Evolutionary conservation across 2,113 vertebrate species (phyloP).

Genomic region (Embiotoca jacksoni): DNA sequence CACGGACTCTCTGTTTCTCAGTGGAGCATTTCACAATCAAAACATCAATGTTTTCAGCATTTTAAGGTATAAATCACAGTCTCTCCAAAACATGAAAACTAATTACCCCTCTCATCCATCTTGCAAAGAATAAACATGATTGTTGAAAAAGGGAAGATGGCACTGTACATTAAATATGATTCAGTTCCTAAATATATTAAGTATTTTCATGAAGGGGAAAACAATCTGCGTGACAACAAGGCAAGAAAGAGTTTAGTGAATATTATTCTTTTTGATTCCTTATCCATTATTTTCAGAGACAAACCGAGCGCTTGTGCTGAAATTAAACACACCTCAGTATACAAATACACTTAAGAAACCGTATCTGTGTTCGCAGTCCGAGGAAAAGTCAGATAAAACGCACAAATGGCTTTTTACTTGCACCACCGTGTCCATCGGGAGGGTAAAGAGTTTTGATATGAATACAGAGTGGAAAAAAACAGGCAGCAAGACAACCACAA

Average conservation of each 20-base stretch:
- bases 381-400: conserved; percentile 21
- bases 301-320: conserved; percentile 4
- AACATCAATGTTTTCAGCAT: not conserved
- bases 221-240: not conserved
- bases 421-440: conserved; percentile 47
- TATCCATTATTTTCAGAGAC: conserved; percentile 19
- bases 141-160: not conserved
- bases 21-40: conserved; percentile 9
- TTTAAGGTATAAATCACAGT: conserved; percentile 15
- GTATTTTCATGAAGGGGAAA: not conserved
- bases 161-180: conserved; percentile 15
- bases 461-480: conserved; percentile 65
- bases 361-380: conserved; percentile 6
- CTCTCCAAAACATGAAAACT: conserved; percentile 17
- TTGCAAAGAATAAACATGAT: conserved; percentile 4
- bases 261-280: not conserved
- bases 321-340: conserved; percentile 7
- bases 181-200: not conserved
- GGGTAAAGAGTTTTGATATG: conserved; percentile 53
- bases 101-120: conserved; percentile 7
- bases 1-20: conserved; percentile 8
- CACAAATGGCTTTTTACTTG: conserved; percentile 36
- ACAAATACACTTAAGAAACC: conserved; percentile 7
- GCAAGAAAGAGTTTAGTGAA: not conserved
- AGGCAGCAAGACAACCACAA: conserved; percentile 62